These are phyloP conservation scores for Cinclus mexicanus DNA, from an alignment of 2,113 vertebrate genomes.

Conservation along the genomic window DNA sequence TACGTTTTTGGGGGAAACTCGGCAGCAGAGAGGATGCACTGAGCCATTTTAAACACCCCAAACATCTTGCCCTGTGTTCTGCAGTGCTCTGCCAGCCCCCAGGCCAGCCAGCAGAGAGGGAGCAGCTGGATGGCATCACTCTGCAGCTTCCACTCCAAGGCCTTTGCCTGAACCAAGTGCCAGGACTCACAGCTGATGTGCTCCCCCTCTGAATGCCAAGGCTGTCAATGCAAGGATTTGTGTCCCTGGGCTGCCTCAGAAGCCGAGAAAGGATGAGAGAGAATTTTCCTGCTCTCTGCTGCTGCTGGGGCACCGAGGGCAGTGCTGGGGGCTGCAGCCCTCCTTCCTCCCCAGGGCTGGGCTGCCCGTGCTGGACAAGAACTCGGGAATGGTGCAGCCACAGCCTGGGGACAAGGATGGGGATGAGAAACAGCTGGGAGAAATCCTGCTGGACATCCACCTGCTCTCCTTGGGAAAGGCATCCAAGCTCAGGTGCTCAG, in stretches of 20 bases:
- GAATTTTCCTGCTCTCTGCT: background rate
- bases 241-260: background rate
- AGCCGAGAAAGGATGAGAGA: background rate
- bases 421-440: background rate
- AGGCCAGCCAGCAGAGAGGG: background rate
- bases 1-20: background rate
- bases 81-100: background rate
- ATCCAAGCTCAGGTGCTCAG: background rate
- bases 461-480: background rate
- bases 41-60: background rate
- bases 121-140: background rate
- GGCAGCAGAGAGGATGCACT: background rate
- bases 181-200: background rate
- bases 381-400: accelerated
- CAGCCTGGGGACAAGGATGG: background rate
- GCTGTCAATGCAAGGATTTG: background rate
- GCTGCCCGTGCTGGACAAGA: background rate
- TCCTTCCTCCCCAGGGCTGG: background rate
- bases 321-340: background rate
- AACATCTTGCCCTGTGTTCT: accelerated
- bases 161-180: background rate
- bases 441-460: background rate
- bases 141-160: background rate
- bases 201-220: background rate
- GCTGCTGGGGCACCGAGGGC: background rate